phyloP scores from a whole-genome alignment of 2,888 invertebrate species.

The Tinea trinotella region DNA sequence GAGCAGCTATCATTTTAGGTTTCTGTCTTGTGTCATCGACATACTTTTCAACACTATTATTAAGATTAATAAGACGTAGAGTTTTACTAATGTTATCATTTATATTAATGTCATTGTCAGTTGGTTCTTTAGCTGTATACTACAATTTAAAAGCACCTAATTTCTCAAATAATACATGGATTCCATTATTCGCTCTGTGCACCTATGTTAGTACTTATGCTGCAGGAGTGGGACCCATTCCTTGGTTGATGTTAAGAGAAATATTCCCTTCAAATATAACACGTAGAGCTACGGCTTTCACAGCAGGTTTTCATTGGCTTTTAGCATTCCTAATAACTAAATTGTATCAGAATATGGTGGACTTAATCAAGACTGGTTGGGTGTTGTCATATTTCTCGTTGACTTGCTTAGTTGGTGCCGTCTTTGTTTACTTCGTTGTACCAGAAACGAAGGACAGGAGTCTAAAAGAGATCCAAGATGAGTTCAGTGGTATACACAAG shows the following conservation, averaged over 20 bases:
- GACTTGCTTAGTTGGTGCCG: conserved; percentile 69
- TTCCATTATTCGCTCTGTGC: conserved; percentile 71
- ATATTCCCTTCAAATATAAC: conserved; percentile 76
- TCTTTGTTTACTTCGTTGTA: conserved; percentile 76
- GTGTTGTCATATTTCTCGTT: conserved; percentile 78
- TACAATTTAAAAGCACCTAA: conserved; percentile 50
- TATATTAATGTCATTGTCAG: conserved; percentile 65
- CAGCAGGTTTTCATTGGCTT: conserved; percentile 78
- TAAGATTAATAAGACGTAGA: conserved; percentile 75
- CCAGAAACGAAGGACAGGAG: conserved; percentile 78
- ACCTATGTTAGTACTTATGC: conserved; percentile 75
- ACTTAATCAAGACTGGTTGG: conserved; percentile 69
- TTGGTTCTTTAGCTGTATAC: conserved; percentile 61
- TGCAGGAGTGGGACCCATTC: conserved; percentile 79
- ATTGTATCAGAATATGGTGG: conserved; percentile 73
- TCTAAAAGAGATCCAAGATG: conserved; percentile 67
- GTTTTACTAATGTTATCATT: conserved; percentile 75
- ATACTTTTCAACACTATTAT: conserved; percentile 67
- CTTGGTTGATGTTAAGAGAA: conserved; percentile 80
- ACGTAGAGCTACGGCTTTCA: conserved; percentile 76
- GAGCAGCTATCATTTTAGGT: conserved; percentile 74
- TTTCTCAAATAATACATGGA: conserved; percentile 45
- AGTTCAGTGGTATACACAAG: conserved; percentile 60
- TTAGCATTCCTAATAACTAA: conserved; percentile 77
- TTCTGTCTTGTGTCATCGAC: conserved; percentile 72